Percentiles rank a stretch among this genome's conserved stretches.
Evolutionary conservation across 2,113 vertebrate species (phyloP).

Genomic region (Camelus bactrianus): DNA sequence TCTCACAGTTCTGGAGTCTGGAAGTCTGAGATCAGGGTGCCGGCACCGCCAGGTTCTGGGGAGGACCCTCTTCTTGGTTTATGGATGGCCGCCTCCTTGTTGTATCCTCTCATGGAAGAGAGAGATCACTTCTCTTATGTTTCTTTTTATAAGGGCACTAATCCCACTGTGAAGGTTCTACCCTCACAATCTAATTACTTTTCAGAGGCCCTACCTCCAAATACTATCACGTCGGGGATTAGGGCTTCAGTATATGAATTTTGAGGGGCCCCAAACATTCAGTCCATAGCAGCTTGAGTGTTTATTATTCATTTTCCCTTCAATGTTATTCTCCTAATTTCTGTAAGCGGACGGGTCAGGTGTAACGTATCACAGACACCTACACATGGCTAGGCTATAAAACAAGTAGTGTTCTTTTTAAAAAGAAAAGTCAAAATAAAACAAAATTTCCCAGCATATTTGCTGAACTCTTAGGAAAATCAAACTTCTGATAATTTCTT

Average conservation of each 20-base stretch:
- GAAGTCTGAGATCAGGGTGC: not conserved
- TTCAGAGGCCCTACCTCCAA: not conserved
- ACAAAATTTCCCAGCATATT: slow-evolving; percentile 9
- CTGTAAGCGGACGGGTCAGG: not conserved
- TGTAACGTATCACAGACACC: not conserved
- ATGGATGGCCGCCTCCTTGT: not conserved
- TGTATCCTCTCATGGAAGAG: not conserved
- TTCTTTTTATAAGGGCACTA: not conserved
- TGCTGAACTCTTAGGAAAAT: slow-evolving; percentile 22
- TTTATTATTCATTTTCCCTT: not conserved
- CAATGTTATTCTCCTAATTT: not conserved
- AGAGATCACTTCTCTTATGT: not conserved
- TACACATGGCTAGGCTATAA: not conserved
- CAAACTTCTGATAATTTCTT: slow-evolving; percentile 28
- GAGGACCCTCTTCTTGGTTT: not conserved
- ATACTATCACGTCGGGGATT: not conserved
- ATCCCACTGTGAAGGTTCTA: not conserved
- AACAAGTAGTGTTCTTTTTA: not conserved
- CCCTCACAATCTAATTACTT: not conserved
- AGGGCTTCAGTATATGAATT: not conserved
- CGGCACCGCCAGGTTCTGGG: accelerated
- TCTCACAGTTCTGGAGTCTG: not conserved
- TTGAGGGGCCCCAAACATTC: not conserved
- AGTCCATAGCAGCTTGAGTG: not conserved
- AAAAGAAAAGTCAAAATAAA: slow-evolving; percentile 48